These are phyloP conservation scores for Temnopleurus reevesii DNA, from an alignment of 53 echinoderm and acorn worm genomes.

Conservation along the genomic window DNA sequence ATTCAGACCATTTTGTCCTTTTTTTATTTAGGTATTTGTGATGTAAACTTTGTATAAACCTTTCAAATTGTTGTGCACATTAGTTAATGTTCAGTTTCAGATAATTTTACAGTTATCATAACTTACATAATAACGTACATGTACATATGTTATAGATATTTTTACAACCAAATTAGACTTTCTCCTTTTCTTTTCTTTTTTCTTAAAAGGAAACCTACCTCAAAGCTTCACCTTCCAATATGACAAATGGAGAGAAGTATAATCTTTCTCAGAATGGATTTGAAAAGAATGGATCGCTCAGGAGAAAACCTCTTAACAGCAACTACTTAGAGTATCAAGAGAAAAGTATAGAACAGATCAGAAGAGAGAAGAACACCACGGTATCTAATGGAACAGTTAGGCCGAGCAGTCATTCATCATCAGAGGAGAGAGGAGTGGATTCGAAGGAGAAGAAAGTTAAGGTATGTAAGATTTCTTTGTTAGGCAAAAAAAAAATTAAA, in stretches of 20 bases:
- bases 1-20: too few relatives aligned
- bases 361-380: not conserved
- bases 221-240: not conserved
- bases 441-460: constrained; percentile 36
- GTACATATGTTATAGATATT: too few relatives aligned
- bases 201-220: too few relatives aligned
- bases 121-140: too few relatives aligned
- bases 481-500: too few relatives aligned
- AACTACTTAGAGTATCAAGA: not conserved
- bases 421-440: constrained; percentile 16
- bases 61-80: too few relatives aligned
- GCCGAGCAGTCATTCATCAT: constrained; percentile 28
- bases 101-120: too few relatives aligned
- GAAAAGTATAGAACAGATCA: not conserved
- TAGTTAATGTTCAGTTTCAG: too few relatives aligned
- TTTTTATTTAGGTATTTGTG: too few relatives aligned
- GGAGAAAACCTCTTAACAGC: not conserved
- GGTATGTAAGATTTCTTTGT: not conserved
- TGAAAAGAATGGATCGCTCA: not conserved
- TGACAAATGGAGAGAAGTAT: not conserved
- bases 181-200: too few relatives aligned
- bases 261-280: not conserved
- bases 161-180: too few relatives aligned
- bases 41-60: too few relatives aligned
- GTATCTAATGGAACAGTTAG: not conserved